phyloP scores from a whole-genome alignment of 1,140 invertebrate genomes.

The Conus betulinus region DNA sequence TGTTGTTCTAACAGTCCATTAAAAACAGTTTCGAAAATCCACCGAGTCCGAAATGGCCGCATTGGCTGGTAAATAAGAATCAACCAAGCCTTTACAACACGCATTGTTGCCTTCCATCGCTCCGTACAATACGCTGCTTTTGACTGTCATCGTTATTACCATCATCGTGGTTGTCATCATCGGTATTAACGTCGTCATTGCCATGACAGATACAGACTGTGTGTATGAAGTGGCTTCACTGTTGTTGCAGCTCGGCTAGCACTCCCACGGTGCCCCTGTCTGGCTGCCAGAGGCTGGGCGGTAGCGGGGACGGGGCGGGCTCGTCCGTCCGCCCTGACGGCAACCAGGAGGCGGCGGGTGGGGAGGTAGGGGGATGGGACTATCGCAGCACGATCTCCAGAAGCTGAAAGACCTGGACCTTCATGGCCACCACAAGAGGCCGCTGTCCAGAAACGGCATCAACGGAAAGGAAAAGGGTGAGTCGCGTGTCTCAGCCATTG shows the following conservation, averaged over 20 bases:
- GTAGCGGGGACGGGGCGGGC: neutral
- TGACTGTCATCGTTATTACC: too few species aligned
- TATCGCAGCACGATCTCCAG: neutral
- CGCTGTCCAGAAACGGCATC: neutral
- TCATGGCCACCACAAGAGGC: neutral
- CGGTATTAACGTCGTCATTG: too few species aligned
- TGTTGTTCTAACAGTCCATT: too few species aligned
- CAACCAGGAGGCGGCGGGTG: neutral
- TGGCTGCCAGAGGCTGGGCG: neutral
- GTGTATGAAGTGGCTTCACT: neutral
- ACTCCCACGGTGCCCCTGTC: slow-evolving; percentile 34
- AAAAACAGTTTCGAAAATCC: too few species aligned
- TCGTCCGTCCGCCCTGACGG: neutral
- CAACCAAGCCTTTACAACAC: too few species aligned
- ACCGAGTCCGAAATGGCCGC: too few species aligned
- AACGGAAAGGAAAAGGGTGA: neutral
- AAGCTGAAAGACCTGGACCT: neutral
- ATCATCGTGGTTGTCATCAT: too few species aligned
- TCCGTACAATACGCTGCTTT: too few species aligned
- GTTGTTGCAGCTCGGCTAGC: slow-evolving; percentile 34
- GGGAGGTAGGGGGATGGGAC: neutral
- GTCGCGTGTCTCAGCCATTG: neutral
- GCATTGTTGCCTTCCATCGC: too few species aligned
- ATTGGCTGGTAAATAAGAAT: too few species aligned
- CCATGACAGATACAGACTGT: too few species aligned